Evolutionary conservation across 2,113 vertebrate genomes (phyloP).

Genomic region (Bujurquina vittata): DNA sequence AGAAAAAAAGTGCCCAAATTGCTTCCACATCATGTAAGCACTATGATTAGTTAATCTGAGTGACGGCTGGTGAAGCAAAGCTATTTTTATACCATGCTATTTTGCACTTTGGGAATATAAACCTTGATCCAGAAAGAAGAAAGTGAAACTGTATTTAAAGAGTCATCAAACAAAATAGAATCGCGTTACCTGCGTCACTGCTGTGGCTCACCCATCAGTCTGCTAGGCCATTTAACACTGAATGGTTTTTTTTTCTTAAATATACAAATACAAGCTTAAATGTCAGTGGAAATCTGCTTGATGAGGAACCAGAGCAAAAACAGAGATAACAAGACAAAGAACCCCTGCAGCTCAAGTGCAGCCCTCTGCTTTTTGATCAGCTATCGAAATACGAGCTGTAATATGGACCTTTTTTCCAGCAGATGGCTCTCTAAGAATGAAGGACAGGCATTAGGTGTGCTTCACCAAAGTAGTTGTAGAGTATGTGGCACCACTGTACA

Average conservation of each 20-base stretch:
- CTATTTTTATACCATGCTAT: not conserved
- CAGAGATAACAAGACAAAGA: not conserved
- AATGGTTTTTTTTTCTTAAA: not conserved
- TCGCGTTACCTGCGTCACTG: not conserved
- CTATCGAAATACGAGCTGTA: slow-evolving; percentile 2
- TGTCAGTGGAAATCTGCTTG: not conserved
- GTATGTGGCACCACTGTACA: not conserved
- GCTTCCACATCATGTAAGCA: not conserved
- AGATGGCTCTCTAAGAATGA: slow-evolving; percentile 66
- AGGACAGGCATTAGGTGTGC: not conserved
- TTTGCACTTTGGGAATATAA: not conserved
- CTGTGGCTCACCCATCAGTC: not conserved
- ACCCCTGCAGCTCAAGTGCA: not conserved
- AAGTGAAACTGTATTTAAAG: not conserved
- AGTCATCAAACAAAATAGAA: not conserved
- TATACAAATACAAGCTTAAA: not conserved
- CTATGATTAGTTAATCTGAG: not conserved
- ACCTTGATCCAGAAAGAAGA: not conserved
- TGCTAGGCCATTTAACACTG: not conserved
- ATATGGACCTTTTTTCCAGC: slow-evolving; percentile 44
- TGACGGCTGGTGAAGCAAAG: not conserved
- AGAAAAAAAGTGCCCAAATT: not conserved
- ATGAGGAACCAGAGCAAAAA: not conserved
- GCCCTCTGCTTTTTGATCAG: not conserved
- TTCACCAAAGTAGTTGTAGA: not conserved